phyloP scores from a whole-genome alignment of 2,797 vertebrate genomes.

The Chromis chromis region DNA sequence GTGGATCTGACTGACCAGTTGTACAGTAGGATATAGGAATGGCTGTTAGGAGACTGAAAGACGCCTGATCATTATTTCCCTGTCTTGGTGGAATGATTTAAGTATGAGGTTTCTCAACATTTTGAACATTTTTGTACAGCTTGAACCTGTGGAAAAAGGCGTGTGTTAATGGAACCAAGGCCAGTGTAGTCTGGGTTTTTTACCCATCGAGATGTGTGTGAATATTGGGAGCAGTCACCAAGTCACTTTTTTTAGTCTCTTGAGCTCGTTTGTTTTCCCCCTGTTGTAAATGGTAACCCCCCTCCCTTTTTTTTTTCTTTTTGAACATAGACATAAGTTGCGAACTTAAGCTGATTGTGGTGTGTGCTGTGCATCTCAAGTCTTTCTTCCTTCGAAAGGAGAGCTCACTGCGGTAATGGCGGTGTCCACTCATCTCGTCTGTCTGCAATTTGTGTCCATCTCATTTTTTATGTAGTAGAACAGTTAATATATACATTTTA shows the following conservation, averaged over 20 bases:
- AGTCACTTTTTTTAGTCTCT: slow-evolving; percentile 80
- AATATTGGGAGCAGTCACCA: slow-evolving; percentile 81
- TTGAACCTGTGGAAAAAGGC: slow-evolving; percentile 77
- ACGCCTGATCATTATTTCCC: slow-evolving; percentile 52
- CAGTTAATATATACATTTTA: slow-evolving; percentile 88
- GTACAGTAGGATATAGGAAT: slow-evolving; percentile 76
- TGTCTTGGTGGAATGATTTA: slow-evolving; percentile 60
- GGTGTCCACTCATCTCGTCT: slow-evolving; percentile 79
- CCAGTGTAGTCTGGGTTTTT: slow-evolving; percentile 74
- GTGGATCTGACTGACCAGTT: slow-evolving; percentile 75
- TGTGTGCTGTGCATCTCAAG: slow-evolving; percentile 80
- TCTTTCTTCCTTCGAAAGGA: slow-evolving; percentile 75
- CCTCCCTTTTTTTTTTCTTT: slow-evolving; percentile 17
- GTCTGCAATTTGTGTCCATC: slow-evolving; percentile 82
- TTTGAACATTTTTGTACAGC: slow-evolving; percentile 67
- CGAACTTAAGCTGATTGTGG: slow-evolving; percentile 76
- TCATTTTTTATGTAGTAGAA: slow-evolving; percentile 84
- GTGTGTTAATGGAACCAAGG: slow-evolving; percentile 74
- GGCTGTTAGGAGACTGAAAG: slow-evolving; percentile 59
- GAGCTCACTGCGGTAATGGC: slow-evolving; percentile 73
- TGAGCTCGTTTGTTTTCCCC: slow-evolving; percentile 60
- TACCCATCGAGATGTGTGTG: slow-evolving; percentile 64
- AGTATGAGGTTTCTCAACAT: slow-evolving; percentile 67
- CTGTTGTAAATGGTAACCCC: slow-evolving; percentile 72
- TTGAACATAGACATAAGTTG: slow-evolving; percentile 73